Percentiles rank a stretch among this genome's conserved stretches.
These are phyloP conservation scores for Buathra laborator DNA, from an alignment of 2,888 invertebrate species.

Conservation along the genomic window DNA sequence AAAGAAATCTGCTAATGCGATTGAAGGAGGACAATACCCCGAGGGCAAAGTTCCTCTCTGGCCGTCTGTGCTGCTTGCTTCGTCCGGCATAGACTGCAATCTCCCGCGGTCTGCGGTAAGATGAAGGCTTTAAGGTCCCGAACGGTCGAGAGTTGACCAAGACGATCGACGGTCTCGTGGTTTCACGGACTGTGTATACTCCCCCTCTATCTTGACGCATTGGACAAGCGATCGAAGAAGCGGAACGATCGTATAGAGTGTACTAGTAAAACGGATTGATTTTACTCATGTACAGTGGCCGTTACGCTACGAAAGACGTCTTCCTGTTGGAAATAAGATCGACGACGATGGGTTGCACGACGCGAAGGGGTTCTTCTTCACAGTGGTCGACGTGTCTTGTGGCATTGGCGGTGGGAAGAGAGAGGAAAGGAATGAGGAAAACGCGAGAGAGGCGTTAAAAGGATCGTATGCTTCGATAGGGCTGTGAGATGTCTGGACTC, in stretches of 20 bases:
- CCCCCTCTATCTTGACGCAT: constrained; percentile 22
- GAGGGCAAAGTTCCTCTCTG: constrained; percentile 22
- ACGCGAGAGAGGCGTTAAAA: constrained; percentile 58
- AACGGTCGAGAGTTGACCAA: not conserved
- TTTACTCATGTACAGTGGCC: constrained; percentile 31
- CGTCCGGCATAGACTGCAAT: constrained; percentile 30
- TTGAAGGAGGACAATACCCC: constrained; percentile 64
- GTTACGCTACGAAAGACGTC: constrained; percentile 47
- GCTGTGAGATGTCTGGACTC: constrained; percentile 50
- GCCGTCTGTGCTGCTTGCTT: constrained; percentile 9
- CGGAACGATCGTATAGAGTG: constrained; percentile 14
- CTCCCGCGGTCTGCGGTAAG: constrained; percentile 10
- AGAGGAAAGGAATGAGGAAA: constrained; percentile 23
- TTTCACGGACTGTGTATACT: constrained; percentile 8
- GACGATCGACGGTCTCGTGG: constrained; percentile 11
- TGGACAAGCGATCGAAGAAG: constrained; percentile 12
- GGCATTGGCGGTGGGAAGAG: not conserved
- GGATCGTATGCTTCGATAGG: constrained; percentile 64
- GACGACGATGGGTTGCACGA: constrained; percentile 51
- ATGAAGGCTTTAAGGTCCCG: constrained; percentile 5
- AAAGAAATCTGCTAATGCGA: constrained; percentile 65
- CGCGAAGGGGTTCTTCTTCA: constrained; percentile 24
- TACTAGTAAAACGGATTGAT: constrained; percentile 55
- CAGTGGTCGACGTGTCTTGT: constrained; percentile 25
- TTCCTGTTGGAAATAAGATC: constrained; percentile 61